phyloP scores from a whole-genome alignment of 2,113 vertebrate genomes.

The Sula dactylatra region DNA sequence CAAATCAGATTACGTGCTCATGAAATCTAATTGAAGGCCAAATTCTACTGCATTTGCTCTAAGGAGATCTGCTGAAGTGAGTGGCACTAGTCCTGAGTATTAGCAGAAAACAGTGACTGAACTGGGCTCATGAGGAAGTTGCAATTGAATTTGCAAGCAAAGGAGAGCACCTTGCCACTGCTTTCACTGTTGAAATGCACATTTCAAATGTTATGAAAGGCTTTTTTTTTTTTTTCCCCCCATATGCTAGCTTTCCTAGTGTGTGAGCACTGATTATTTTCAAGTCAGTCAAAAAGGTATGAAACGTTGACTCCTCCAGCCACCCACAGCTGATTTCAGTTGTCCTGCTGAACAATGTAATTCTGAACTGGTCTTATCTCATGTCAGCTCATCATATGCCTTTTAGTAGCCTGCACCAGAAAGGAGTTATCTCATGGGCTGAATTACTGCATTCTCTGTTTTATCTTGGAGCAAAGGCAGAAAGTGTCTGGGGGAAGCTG shows the following conservation, averaged over 20 bases:
- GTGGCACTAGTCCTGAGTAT: not conserved
- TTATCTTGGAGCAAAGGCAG: not conserved
- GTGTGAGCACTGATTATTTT: not conserved
- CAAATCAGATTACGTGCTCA: not conserved
- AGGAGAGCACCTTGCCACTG: not conserved
- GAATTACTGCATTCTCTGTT: not conserved
- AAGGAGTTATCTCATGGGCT: not conserved
- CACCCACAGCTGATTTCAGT: not conserved
- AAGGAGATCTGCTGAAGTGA: not conserved
- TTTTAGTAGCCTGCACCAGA: not conserved
- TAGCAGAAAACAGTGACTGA: not conserved
- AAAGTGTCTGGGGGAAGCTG: not conserved
- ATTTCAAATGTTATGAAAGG: not conserved
- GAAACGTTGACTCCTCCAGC: not conserved
- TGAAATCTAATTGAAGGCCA: slow-evolving; percentile 11
- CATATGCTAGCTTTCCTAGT: not conserved
- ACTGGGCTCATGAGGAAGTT: not conserved
- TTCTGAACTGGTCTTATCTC: not conserved
- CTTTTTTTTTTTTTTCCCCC: not conserved
- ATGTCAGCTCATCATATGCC: not conserved
- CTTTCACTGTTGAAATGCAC: not conserved
- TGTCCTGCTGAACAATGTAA: not conserved
- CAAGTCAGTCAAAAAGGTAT: not conserved
- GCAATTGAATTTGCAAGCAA: not conserved
- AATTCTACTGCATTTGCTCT: slow-evolving; percentile 1